Base-by-base conservation (phyloP, 2,113 vertebrate species). In the Probosciger aterrimus region DNA sequence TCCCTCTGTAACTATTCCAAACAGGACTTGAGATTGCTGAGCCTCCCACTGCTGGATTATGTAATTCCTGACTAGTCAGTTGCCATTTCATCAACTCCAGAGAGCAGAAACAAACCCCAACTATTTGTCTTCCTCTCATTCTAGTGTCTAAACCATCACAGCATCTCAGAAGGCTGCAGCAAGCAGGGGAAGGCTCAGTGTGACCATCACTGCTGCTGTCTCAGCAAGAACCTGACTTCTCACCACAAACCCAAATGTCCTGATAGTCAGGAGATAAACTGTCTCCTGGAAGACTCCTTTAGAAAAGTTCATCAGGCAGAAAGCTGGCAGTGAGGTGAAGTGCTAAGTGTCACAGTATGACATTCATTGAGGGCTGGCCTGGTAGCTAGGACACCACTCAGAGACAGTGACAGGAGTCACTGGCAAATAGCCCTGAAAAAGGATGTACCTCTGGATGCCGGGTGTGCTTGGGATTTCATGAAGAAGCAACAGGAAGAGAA, bases 321-420 rank as follows among this genome's bases (percentile, higher is more conserved):
- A 43, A 49, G 11, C 9, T 50, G 12, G 10, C 4, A 3, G 6
- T 39, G 41, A 27, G 25, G 11, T 68, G 33, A 79, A 71, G 44
- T 49, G 4, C 37, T 37, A 55, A 33, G 28, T 17, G 28, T 10
- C 4, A 1, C 1, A 1, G 15, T 53, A 62, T 13, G 14, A 46
- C 4, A 41, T 22, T 27, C n/a, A 41, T 19, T 1, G 3, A 82
- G 62, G 27, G 12, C 14, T 77, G 39, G 9, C 30, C 57, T 86
- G 18, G 30, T 25, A 76, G 24, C 30, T 93, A 44, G 20, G 19
- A 33, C 7, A 25, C 20, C 1, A 10, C 30, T 59, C 31, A 63
- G 41, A 69, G 33, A 17, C 68, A 80, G 31, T 22, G 43, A 50
- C 1, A 84, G 18, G 5, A 55, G 27, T 55, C 67, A 76, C 11